Base-by-base conservation (phyloP, 1,140 invertebrate genomes). In the Myzus persicae region DNA sequence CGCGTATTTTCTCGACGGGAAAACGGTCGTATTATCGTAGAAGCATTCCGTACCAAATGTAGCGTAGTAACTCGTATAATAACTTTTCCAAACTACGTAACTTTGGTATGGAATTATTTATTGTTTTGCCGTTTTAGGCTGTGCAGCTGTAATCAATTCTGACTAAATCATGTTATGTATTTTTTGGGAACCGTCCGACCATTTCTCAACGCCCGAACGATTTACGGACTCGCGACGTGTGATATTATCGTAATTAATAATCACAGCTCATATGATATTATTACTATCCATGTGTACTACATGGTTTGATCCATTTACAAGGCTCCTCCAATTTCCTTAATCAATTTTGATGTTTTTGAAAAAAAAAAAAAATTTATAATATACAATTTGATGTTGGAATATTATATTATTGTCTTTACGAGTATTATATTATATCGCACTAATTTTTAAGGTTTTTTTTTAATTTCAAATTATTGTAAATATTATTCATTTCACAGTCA, bases 21-120 rank as follows among this genome's bases (percentile, higher is more conserved):
- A 31, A 7, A 85, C 84, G 84, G 26, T 44, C 26, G 84, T 85
- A 85, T 85, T 85, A 85, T 44, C 84, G 42, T 85, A 85, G 84
- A 85, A 85, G 84, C 84, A 44, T 85, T 85, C 42, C 26, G 84
- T 44, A 85, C 40, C 40, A 85, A 85, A 85, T 85, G 84, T 85
- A 85, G 24, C 84, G 84, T 44, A 85, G 84, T 85, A 31, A 85
- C 40, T 85, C 40, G 84, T 44, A n/a, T n/a, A 85, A 85, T 85
- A 85, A 85, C 84, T 85, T 85, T 44, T 14, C 42, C 40, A 42
- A 85, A 85, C 59, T 76, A n/a, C 26, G 84, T 6, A 31, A 85
- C 84, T 85, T 44, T 31, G 84, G 84, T 85, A 14, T 31, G 24
- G 40, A 85, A 85, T 85, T 85, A 85, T 85, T 85, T 85, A 85